Evolutionary conservation across 2,888 invertebrate species (phyloP).

Genomic region (Hirtodrosophila cameraria): DNA sequence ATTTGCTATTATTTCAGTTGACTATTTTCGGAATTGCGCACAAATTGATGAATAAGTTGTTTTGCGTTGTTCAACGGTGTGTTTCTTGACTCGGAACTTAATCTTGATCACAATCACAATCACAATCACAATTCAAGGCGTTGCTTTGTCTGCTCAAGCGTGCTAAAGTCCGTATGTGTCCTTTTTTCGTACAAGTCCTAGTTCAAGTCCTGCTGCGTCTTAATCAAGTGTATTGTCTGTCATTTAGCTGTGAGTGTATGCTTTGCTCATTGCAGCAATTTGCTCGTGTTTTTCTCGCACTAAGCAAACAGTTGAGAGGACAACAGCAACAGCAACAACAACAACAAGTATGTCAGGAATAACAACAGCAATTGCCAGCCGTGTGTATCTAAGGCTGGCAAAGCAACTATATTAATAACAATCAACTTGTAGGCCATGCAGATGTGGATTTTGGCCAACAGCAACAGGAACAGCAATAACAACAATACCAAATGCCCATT

Average conservation of each 20-base stretch:
- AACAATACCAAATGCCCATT: constrained; percentile 46
- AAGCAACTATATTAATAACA: constrained; percentile 68
- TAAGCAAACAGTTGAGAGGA: constrained; percentile 59
- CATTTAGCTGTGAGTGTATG: constrained; percentile 28
- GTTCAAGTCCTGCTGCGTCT: constrained; percentile 34
- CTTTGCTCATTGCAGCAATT: constrained; percentile 60
- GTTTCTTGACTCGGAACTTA: constrained; percentile 57
- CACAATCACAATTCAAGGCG: constrained; percentile 25
- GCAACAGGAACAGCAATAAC: constrained; percentile 38
- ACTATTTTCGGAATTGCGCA: constrained; percentile 64
- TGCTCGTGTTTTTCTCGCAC: constrained; percentile 59
- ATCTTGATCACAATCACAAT: constrained; percentile 59
- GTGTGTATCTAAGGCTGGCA: constrained; percentile 25
- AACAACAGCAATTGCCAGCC: constrained; percentile 22
- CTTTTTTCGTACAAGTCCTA: too few relatives aligned
- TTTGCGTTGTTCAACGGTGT: constrained; percentile 40
- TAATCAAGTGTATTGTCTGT: constrained; percentile 60
- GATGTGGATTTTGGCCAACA: constrained; percentile 57
- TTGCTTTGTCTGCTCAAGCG: constrained; percentile 47
- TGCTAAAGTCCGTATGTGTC: constrained; percentile 19
- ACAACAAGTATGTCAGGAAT: constrained; percentile 2
- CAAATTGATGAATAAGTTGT: constrained; percentile 71
- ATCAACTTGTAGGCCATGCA: constrained; percentile 65
- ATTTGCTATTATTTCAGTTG: constrained; percentile 53
- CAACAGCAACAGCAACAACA: constrained; percentile 30